phyloP scores from a whole-genome alignment of 2,797 vertebrate genomes.

The Atherinosoma microstoma region DNA sequence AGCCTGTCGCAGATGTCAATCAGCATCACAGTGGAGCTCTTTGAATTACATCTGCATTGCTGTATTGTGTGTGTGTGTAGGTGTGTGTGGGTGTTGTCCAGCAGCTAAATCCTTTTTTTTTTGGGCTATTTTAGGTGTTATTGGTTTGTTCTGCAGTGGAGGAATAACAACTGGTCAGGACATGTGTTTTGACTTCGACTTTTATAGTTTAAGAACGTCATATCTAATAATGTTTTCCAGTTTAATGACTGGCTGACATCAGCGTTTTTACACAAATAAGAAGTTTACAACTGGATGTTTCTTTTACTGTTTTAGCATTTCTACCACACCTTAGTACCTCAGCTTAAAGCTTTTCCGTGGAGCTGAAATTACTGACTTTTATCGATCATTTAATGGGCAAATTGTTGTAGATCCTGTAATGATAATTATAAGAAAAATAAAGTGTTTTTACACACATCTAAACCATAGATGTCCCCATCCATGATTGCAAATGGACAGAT shows the following conservation, averaged over 20 bases:
- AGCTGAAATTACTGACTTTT: not conserved
- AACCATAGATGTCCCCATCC: too few relatives aligned
- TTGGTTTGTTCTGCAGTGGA: constrained; percentile 50
- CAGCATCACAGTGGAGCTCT: constrained; percentile 30
- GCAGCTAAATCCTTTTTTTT: constrained; percentile 48
- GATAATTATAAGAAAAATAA: not conserved
- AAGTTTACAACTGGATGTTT: constrained; percentile 18
- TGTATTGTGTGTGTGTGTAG: constrained; percentile 25
- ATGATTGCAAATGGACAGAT: too few relatives aligned
- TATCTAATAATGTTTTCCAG: constrained; percentile 48
- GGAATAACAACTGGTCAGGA: constrained; percentile 60
- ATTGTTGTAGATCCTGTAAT: not conserved
- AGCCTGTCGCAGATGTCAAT: constrained; percentile 49
- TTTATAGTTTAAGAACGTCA: constrained; percentile 53
- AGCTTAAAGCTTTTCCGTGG: not conserved
- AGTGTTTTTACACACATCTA: not conserved
- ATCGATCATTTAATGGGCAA: not conserved
- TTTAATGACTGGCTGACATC: constrained; percentile 56
- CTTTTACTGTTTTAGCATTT: constrained; percentile 20
- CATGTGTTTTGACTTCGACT: constrained; percentile 58
- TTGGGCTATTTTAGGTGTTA: constrained; percentile 54
- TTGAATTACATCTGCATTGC: constrained; percentile 26
- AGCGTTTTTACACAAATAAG: constrained; percentile 35
- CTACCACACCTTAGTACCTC: not conserved
- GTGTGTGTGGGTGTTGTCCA: constrained; percentile 33